Base-by-base conservation (phyloP, 2,888 invertebrate genomes). In the Crepidodera aurea region DNA sequence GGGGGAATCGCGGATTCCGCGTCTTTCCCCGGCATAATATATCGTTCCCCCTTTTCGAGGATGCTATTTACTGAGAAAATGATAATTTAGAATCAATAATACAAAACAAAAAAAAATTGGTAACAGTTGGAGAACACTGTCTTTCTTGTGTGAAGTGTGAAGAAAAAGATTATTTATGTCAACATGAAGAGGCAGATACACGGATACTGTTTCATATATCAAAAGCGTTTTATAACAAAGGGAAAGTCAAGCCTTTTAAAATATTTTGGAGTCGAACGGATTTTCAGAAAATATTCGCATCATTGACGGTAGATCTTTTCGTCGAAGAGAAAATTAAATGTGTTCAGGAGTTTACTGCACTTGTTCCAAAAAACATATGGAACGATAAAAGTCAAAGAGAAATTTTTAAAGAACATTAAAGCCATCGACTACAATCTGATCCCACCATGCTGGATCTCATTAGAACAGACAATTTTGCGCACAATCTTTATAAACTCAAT, bases 341-440 rank as follows among this genome's bases (percentile, higher is more conserved):
- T 12, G 69, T 75, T 68, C 74, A 77, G 68, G 71, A 76, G 63
- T 76, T 75, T 73, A 76, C 76, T 0, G 55, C 68, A 42, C 29
- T 12, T 58, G 64, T 75, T 75, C 65, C 18, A 64, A 19, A 76
- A 75, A 65, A 74, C 59, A 13, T 75, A 74, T 55, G 59, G 63
- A 37, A 61, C 71, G 29, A 74, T 71, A 66, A 58, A 73, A 66
- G 66, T 72, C 62, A 70, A 19, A 4, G 22, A 44, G 7, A 6
- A 74, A 13, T 61, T 57, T 69, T 57, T 67, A 55, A 73, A 75
- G 70, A 71, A 68, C 6, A 10, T 32, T 32, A 32, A 32, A 32
- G n/a, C 6, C 10, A 10, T 32, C n/a, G 5, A 32, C 32, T 32
- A 4, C 32, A 32, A 32, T n/a, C n/a, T 32, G 8, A 10, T 32